Conservation (phyloP, 1,140 invertebrate genomes). For the Hylyphantes graminicola region DNA sequence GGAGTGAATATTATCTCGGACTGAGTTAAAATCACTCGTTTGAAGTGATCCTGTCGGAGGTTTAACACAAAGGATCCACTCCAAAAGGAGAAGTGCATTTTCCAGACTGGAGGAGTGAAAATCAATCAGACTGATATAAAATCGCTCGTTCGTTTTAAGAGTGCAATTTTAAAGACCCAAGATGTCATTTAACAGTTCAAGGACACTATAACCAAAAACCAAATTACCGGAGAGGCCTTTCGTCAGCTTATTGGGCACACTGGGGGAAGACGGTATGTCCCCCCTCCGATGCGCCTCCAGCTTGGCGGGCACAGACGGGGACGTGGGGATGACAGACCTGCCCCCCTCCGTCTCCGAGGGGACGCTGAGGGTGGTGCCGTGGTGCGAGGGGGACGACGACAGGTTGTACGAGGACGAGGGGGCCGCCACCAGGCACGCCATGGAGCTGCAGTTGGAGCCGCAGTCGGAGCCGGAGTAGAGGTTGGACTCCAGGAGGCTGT, state of each 20-base stretch:
- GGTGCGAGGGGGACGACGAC: background rate
- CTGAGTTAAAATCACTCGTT: no score
- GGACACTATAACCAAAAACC: no score
- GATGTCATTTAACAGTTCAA: no score
- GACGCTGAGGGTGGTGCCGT: constrained; percentile 18
- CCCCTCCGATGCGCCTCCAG: constrained; percentile 64
- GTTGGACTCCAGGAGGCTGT: constrained; percentile 35
- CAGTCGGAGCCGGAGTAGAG: constrained; percentile 31
- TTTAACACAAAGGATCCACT: no score
- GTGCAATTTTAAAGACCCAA: no score
- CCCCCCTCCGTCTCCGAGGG: constrained; percentile 9
- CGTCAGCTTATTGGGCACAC: constrained; percentile 60
- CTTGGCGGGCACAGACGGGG: constrained; percentile 59
- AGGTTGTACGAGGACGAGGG: constrained; percentile 45
- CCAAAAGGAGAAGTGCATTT: no score
- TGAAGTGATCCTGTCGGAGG: no score
- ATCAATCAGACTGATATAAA: no score
- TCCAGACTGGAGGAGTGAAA: no score
- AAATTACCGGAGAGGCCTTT: constrained; percentile 41
- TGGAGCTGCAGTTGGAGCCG: constrained; percentile 47
- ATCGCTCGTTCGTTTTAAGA: no score
- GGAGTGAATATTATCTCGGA: no score
- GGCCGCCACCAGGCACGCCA: constrained; percentile 42
- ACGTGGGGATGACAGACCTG: constrained; percentile 42
- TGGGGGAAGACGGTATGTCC: constrained; percentile 61